Conservation (phyloP, 2,113 vertebrate species). For the Heterochromis multidens region DNA sequence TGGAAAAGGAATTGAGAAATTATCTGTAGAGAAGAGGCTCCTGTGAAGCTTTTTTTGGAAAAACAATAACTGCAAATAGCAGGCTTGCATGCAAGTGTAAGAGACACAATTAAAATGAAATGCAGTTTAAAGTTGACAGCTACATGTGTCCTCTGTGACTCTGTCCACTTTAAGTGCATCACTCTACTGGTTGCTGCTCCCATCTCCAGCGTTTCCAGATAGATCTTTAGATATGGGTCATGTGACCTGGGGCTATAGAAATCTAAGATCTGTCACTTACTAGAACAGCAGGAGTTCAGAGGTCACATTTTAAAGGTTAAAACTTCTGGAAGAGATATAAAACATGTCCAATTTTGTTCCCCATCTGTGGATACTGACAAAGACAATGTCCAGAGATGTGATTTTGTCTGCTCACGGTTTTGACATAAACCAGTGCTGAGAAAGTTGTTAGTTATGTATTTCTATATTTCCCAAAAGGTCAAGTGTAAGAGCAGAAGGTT, state of each 20-base stretch:
- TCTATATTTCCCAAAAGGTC: not conserved
- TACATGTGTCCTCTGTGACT: too few species aligned
- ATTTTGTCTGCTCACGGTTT: not conserved
- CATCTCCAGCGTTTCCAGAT: not conserved
- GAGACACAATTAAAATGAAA: too few species aligned
- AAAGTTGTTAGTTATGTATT: not conserved
- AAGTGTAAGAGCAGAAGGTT: not conserved
- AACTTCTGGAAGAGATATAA: not conserved
- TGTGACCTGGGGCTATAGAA: not conserved
- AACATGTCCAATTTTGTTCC: not conserved
- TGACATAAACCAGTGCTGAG: not conserved
- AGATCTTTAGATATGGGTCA: constrained; percentile 7
- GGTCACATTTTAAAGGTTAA: not conserved
- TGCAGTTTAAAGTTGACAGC: too few species aligned
- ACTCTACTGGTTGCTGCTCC: too few species aligned
- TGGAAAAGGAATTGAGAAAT: too few species aligned
- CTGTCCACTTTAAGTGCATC: too few species aligned
- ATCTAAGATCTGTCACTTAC: constrained; percentile 4
- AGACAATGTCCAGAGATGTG: not conserved
- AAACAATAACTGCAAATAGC: too few species aligned
- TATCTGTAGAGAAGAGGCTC: too few species aligned
- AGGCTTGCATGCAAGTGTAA: too few species aligned
- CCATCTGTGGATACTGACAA: not conserved
- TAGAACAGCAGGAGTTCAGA: not conserved
- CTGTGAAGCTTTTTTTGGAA: too few species aligned